phyloP scores from a whole-genome alignment of 92 coral and sea anemone genomes.

The Porites rus region DNA sequence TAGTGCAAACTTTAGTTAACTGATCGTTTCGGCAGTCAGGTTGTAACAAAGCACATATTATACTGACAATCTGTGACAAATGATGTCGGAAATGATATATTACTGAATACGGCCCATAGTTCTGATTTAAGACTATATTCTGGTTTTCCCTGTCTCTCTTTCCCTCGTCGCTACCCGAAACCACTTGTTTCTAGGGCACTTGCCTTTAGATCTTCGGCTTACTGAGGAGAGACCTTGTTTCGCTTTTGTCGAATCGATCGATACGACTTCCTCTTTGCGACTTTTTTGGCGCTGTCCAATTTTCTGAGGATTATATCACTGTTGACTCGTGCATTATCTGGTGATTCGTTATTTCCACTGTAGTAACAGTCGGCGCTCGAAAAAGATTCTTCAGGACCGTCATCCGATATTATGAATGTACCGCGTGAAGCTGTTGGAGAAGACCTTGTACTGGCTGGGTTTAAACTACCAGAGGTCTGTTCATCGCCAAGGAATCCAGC shows the following conservation, averaged over 20 bases:
- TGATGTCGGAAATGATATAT: too few species aligned
- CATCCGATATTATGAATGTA: neutral
- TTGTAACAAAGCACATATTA: too few species aligned
- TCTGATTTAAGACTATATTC: neutral
- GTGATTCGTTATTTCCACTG: neutral
- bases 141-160: neutral
- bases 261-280: neutral
- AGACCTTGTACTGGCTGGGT: neutral
- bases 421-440: neutral
- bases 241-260: neutral
- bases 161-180: neutral
- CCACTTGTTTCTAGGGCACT: neutral
- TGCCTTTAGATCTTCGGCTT: neutral
- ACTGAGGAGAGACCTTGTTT: neutral
- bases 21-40: too few species aligned
- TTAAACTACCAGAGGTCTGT: neutral
- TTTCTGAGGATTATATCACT: neutral
- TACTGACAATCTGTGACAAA: too few species aligned
- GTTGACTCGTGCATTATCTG: neutral
- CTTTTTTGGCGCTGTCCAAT: neutral
- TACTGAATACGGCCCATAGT: too few species aligned
- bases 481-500: neutral
- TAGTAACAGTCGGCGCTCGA: neutral
- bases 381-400: neutral
- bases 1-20: too few species aligned